Conservation (phyloP, 1,140 invertebrate genomes). For the Drosophila truncata region DNA sequence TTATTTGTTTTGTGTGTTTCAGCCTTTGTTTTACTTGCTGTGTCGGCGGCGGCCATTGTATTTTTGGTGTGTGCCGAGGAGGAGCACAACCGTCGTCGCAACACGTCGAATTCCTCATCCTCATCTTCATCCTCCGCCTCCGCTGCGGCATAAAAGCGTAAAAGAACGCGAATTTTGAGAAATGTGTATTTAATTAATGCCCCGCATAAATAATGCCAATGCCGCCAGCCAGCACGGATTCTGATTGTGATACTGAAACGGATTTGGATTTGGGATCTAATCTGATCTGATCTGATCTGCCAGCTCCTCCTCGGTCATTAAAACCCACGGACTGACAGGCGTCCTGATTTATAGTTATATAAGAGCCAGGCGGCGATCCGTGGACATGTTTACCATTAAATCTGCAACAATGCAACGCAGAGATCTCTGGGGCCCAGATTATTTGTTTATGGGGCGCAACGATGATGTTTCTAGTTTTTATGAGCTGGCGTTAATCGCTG, state of each 20-base stretch:
- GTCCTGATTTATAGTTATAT: conserved; percentile 68
- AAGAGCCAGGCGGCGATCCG: conserved; percentile 41
- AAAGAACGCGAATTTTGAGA: conserved; percentile 48
- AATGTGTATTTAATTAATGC: conserved; percentile 61
- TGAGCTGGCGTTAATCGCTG: conserved; percentile 39
- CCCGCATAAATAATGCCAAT: conserved; percentile 57
- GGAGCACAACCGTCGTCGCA: conserved; percentile 23
- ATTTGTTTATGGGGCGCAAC: conserved; percentile 36
- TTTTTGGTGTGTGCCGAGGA: conserved; percentile 49
- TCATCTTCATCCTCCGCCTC: conserved; percentile 3
- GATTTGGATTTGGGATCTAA: conserved; percentile 13
- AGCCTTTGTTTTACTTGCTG: conserved; percentile 41
- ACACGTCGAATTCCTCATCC: conserved; percentile 38
- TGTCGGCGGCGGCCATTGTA: conserved; percentile 39
- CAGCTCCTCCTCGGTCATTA: conserved; percentile 2
- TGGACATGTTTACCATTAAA: conserved; percentile 50
- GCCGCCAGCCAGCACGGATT: conserved; percentile 21
- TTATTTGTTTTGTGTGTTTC: conserved; percentile 55
- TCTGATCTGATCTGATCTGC: neutral
- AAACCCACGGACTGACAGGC: conserved; percentile 7
- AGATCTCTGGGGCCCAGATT: conserved; percentile 47
- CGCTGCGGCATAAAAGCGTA: conserved; percentile 11
- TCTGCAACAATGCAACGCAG: conserved; percentile 64
- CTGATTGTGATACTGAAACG: conserved; percentile 6
- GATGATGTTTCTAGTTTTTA: conserved; percentile 24